Base-by-base conservation (phyloP, 2,797 vertebrate genomes). In the Dendrocincla tyrannina region DNA sequence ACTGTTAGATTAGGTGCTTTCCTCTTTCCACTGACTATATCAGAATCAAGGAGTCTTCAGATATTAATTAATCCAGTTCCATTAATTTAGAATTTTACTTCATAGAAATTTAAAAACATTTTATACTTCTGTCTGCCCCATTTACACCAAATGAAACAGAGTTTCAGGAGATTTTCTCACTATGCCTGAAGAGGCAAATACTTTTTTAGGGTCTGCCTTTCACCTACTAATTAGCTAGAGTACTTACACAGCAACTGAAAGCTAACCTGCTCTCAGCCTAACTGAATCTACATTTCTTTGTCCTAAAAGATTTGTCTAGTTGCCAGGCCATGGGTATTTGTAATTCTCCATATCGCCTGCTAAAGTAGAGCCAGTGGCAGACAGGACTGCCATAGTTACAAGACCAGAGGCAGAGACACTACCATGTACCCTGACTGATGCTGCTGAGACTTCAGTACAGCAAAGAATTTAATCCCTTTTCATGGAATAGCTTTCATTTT, bases 401-500 rank as follows among this genome's bases (percentile, higher is more conserved):
- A 91, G 37, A 80, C 33, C 47, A 89, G 52, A 87, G 74, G 52
- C 24, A 63, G 35, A 68, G 13, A 11, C 11, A 7, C 42, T 41
- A 62, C 39, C 39, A 8, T 19, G 32, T 62, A 44, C 64, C 32
- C 68, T 93, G 22, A 49, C 32, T 41, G 73, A 89, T 50, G n/a
- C 27, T 69, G 35, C 66, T 86, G 49, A 84, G 39, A 47, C 44
- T 77, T 62, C 66, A 91, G 35, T 66, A 55, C 22, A 39, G n/a
- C n/a, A 76, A 83, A 66, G 35, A 62, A 41, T 41, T 64, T 84
- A 92, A 90, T 77, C 50, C 23, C 9, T 73, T 93, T 73, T 80
- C 60, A 42, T 80, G 73, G 73, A 86, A 80, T 33, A 76, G 9
- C 35, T 93, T 67, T 96, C 49, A 55, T 42, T 78, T 89, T 46